Base-by-base conservation (phyloP, 2,888 invertebrate genomes). In the Drosophila neonasuta region DNA sequence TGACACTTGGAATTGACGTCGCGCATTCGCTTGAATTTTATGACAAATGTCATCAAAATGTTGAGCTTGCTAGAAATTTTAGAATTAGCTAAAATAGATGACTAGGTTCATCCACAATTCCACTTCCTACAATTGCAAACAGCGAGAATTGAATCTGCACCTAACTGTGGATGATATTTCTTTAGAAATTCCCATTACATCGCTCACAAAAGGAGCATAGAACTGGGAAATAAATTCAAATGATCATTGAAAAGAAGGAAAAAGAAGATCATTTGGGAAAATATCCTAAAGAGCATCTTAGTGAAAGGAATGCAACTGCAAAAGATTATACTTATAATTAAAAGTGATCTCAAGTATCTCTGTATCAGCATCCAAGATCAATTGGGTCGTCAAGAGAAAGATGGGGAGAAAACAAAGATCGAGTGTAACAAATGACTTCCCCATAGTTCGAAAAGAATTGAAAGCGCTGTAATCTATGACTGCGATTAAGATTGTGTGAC, bases 1-100 rank as follows among this genome's bases (percentile, higher is more conserved):
- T 80, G 80, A 80, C 80, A 80, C 80, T 80, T 79, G 79, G 45
- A 65, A 56, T 69, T 60, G 57, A 57, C 67, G 67, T 73, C 58
- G 61, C 64, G 61, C 64, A 68, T 79, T 79, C 77, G 61, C 59
- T 59, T 64, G 79, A 80, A 77, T 58, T 71, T 60, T 45, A 61
- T 71, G 72, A 75, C 76, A 75, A 75, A 75, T 72, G 56, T 54
- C 74, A 75, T 71, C 64, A 75, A 76, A 76, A 71, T 73, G 68
- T 68, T 59, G 50, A 66, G 66, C 48, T 54, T 32, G 52, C 66
- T 67, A n/a, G 45, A 63, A 67, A 72, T 72, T 54, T 50, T 54
- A 60, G 72, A 54, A 51, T 49, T 59, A 46, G 60, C 60, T 54
- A 30, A 48, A 34, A 51, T 41, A 36, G 42, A 55, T 72, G 50